A percentile compares a stretch with the other conserved stretches of the same genome.
Evolutionary conservation across 2,888 invertebrate species (phyloP).

Genomic region (Heliconius cydno): DNA sequence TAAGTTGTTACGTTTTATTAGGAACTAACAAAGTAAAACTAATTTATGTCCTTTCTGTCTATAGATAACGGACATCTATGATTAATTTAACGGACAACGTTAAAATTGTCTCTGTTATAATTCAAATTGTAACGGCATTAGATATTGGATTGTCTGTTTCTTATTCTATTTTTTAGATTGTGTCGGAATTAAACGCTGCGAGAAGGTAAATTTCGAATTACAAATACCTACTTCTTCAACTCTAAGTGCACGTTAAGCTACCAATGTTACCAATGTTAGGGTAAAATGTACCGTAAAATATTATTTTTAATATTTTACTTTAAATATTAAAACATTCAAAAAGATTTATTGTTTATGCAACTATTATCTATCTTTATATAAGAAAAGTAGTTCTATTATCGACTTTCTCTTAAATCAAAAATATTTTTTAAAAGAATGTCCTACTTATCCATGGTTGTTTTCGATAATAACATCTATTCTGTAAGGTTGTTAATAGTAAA

Average conservation of each 20-base stretch:
- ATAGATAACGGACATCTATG: conserved; percentile 42
- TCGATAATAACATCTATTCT: conserved; percentile 64
- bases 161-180: no score
- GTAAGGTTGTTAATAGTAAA: conserved; percentile 70
- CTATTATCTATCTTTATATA: background rate
- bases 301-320: background rate
- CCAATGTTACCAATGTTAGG: background rate
- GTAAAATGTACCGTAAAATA: background rate
- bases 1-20: conserved; percentile 81
- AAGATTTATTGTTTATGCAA: background rate
- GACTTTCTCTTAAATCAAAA: background rate
- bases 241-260: no score
- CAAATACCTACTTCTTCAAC: no score
- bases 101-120: background rate
- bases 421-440: background rate
- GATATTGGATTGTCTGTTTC: no score
- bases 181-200: no score
- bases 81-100: conserved; percentile 31
- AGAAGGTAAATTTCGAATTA: no score
- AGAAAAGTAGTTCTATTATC: background rate
- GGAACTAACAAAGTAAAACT: conserved; percentile 74
- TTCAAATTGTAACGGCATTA: background rate
- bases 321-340: background rate
- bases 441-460: conserved; percentile 60
- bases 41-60: conserved; percentile 71